A percentile compares a stretch with the other conserved stretches of the same genome.
Evolutionary conservation across 2,113 vertebrate species (phyloP).

Genomic region (Notechis scutatus): DNA sequence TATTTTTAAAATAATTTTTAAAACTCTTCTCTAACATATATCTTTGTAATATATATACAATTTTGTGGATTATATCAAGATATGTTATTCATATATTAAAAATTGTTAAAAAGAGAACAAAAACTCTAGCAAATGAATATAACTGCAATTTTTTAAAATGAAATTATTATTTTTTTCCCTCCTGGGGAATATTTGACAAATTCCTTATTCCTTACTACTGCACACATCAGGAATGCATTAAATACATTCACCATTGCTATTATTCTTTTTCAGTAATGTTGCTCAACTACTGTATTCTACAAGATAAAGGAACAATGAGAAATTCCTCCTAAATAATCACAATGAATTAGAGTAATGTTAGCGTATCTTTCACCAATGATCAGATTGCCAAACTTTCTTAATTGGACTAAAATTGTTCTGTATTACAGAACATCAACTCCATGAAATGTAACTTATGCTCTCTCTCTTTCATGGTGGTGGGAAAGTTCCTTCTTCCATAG

Average conservation of each 20-base stretch:
- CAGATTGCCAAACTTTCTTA: background rate
- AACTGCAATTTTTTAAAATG: background rate
- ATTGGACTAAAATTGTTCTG: background rate
- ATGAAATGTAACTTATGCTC: background rate
- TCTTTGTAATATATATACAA: background rate
- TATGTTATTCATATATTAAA: background rate
- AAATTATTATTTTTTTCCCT: background rate
- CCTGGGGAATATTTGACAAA: background rate
- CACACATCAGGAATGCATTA: background rate
- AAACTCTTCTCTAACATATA: background rate
- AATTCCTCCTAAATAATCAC: background rate
- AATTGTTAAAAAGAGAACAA: background rate
- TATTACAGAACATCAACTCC: background rate
- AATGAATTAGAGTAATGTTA: background rate
- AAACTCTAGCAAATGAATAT: background rate
- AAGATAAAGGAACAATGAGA: background rate
- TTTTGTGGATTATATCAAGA: background rate
- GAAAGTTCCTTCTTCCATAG: background rate
- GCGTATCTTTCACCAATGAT: background rate
- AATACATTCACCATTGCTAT: background rate
- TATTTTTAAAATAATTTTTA: constrained; percentile 11
- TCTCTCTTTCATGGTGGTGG: background rate
- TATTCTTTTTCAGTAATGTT: background rate
- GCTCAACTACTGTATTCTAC: background rate
- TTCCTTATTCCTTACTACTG: no score